Percentiles rank a stretch among this genome's conserved stretches.
Evolutionary conservation across 2,797 vertebrate genomes (phyloP).

Genomic region (Sternarchorhynchus goeldii): DNA sequence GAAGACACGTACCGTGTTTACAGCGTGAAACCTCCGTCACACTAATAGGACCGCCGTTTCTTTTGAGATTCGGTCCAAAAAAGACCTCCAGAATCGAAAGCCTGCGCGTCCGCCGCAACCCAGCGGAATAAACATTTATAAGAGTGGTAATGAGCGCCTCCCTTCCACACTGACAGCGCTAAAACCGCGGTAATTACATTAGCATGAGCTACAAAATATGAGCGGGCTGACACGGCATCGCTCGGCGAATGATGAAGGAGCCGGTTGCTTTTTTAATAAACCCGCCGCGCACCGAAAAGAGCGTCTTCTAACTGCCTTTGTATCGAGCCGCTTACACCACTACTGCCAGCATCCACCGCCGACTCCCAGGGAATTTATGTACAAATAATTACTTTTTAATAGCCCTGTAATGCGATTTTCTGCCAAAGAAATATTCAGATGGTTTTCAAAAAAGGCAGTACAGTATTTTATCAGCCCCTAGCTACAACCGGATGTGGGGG

Average conservation of each 20-base stretch:
- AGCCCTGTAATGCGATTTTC: conserved; percentile 83
- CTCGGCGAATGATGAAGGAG: conserved; percentile 78
- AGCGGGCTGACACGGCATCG: conserved; percentile 67
- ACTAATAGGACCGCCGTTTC: neutral
- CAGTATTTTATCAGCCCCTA: conserved; percentile 85
- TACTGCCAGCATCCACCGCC: conserved; percentile 76
- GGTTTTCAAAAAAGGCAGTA: conserved; percentile 76
- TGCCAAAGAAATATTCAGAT: conserved; percentile 88
- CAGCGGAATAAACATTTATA: conserved; percentile 56
- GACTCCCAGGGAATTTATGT: conserved; percentile 84
- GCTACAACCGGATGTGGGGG: conserved; percentile 74
- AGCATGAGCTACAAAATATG: conserved; percentile 77
- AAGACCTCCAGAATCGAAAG: conserved; percentile 45
- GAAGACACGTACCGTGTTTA: neutral
- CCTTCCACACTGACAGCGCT: conserved; percentile 59
- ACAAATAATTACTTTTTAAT: conserved; percentile 91
- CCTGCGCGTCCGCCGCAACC: conserved; percentile 40
- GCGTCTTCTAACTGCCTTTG: conserved; percentile 79
- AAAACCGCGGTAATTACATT: conserved; percentile 78
- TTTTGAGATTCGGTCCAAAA: conserved; percentile 26
- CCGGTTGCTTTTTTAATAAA: conserved; percentile 81
- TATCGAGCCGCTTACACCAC: conserved; percentile 71
- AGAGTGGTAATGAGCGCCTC: conserved; percentile 55
- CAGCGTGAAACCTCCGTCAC: conserved; percentile 1
- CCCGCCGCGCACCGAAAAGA: conserved; percentile 70